Conservation (phyloP, 2,113 vertebrate genomes). For the Mus musculus region DNA sequence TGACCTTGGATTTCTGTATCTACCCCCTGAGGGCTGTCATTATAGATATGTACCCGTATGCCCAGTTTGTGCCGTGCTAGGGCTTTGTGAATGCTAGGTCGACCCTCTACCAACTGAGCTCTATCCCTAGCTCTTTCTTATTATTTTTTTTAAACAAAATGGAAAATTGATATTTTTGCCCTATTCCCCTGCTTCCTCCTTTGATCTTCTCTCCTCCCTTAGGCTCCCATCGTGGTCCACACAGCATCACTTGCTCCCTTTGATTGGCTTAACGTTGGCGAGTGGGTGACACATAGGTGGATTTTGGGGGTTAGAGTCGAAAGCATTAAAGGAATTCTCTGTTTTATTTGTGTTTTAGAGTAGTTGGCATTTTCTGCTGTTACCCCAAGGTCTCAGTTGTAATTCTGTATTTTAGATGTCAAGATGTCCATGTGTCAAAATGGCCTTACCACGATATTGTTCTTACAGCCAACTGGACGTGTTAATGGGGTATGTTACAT, state of each 20-base stretch:
- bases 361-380: constrained; percentile 6
- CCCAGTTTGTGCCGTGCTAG: not conserved
- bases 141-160: not conserved
- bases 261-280: not conserved
- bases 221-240: not conserved
- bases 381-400: constrained; percentile 4
- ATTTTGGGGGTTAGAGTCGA: not conserved
- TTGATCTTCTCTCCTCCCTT: not conserved
- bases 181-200: not conserved
- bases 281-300: no score
- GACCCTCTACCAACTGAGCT: not conserved
- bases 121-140: not conserved
- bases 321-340: not conserved
- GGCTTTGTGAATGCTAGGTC: not conserved
- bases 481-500: not conserved
- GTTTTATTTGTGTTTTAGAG: constrained; percentile 45
- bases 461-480: constrained; percentile 41
- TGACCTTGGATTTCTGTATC: not conserved
- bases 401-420: constrained; percentile 29
- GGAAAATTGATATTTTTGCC: not conserved
- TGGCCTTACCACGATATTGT: constrained; percentile 6
- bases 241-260: not conserved
- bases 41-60: not conserved
- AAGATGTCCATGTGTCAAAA: constrained; percentile 45
- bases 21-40: not conserved